Base-by-base conservation (phyloP, 2,888 invertebrate genomes). In the Fragum fragum region DNA sequence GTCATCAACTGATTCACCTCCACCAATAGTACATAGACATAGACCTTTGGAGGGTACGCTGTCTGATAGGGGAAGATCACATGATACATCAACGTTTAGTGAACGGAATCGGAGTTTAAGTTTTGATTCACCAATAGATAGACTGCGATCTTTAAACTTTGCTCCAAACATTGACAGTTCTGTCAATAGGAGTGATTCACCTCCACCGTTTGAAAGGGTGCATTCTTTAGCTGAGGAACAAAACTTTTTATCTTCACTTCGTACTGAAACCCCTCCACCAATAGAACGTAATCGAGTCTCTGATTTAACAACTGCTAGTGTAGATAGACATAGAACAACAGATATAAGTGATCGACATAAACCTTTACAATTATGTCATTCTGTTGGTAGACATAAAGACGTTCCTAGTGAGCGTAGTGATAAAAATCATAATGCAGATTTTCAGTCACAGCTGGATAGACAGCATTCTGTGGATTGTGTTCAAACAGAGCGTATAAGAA, bases 381-480 rank as follows among this genome's bases (percentile, higher is more conserved):
- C 83, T 32, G 74, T 79, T 1, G 83, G 83, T 59, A 55, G 76
- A 28, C 77, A 79, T 68, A 77, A 57, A 59, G 55, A 63, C 59
- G 57, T 73, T 29, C 73, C 61, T 26, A 69, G 47, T 55, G 61
- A 39, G 59, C 55, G 72, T 53, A 73, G 59, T 69, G 85, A 85
- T 74, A 73, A 78, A n/a, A 74, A 69, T 77, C 23, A 70, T 18
- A 70, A 77, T 23, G 80, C 79, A 63, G 78, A 81, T 23, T 59
- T 77, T 42, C 81, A 78, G 18, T 76, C 84, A 0, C 72, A 72
- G 18, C 79, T 81, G 52, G 73, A 85, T 55, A 59, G 85, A 53
- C 85, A 83, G 28, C 53, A 78, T 23, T 85, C 85, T 28, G 85
- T 85, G 14, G 85, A 85, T 57, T 80, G 85, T 76, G 78, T 83